phyloP scores from a whole-genome alignment of 1,140 invertebrate genomes.

The Bacillus rossius region DNA sequence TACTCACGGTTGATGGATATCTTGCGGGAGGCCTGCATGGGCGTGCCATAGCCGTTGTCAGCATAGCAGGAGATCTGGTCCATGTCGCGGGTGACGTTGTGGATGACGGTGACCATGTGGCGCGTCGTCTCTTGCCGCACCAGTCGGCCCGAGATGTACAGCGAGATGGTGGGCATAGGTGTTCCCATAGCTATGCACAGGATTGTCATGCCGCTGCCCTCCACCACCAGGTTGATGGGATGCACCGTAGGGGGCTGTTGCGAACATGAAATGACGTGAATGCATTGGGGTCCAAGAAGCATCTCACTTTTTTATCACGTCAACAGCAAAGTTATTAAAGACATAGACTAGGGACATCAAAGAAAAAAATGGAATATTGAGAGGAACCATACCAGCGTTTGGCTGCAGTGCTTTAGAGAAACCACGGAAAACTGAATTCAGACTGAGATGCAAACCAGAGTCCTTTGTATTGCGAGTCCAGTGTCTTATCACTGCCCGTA shows the following conservation, averaged over 20 bases:
- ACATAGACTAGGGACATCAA: slow-evolving; percentile 5
- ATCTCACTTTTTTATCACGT: no score
- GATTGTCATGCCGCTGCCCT: slow-evolving; percentile 77
- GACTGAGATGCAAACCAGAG: no score
- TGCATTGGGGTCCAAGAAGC: no score
- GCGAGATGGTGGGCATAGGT: slow-evolving; percentile 72
- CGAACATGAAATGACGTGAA: no score
- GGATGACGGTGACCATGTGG: slow-evolving; percentile 74
- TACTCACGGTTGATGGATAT: slow-evolving; percentile 62
- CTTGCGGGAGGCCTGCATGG: slow-evolving; percentile 69
- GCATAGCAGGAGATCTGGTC: slow-evolving; percentile 78
- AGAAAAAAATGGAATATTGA: no score
- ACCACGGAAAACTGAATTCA: no score
- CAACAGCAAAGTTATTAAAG: no score
- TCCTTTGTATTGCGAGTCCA: no score
- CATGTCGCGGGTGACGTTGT: slow-evolving; percentile 76
- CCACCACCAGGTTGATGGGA: slow-evolving; percentile 70
- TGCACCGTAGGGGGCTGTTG: slow-evolving; percentile 71
- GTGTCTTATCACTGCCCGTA: no score
- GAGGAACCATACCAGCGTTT: no score
- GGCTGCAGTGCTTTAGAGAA: no score
- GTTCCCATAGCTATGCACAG: slow-evolving; percentile 77
- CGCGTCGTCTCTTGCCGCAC: slow-evolving; percentile 68
- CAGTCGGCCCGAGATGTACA: slow-evolving; percentile 69
- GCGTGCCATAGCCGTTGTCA: slow-evolving; percentile 77